Evolutionary conservation across 2,888 invertebrate genomes (phyloP).

Genomic region (Drosophila seclusa): DNA sequence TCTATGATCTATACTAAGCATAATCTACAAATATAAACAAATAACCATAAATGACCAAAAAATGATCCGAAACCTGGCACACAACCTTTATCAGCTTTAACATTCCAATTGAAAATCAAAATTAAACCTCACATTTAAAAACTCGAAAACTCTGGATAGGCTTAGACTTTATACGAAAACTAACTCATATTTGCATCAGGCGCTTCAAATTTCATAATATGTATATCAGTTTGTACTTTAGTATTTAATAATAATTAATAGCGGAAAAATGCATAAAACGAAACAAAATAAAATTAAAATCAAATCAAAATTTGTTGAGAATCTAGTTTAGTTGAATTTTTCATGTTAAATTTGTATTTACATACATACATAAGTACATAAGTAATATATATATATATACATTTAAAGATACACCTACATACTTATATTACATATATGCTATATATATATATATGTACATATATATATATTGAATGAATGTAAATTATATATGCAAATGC

Average conservation of each 20-base stretch:
- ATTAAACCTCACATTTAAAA: conserved; percentile 5
- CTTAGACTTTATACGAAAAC: conserved; percentile 9
- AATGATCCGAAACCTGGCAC: conserved; percentile 50
- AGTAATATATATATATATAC: conserved; percentile 18
- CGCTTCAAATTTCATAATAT: conserved; percentile 10
- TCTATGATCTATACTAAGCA: conserved; percentile 22
- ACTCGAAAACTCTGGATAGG: conserved; percentile 17
- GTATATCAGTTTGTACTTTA: conserved; percentile 41
- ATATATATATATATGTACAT: conserved; percentile 16
- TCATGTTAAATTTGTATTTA: conserved; percentile 69
- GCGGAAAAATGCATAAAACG: conserved; percentile 1
- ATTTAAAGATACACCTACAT: conserved; percentile 42
- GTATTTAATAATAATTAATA: not conserved
- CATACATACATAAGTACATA: conserved; percentile 33
- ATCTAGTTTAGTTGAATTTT: conserved; percentile 37
- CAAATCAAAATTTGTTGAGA: conserved; percentile 29
- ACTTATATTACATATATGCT: conserved; percentile 31
- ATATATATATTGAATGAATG: conserved; percentile 47
- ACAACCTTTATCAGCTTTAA: conserved; percentile 53
- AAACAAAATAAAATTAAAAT: not conserved
- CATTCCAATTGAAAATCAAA: conserved; percentile 17
- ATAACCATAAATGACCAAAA: conserved; percentile 38
- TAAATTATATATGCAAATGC: conserved; percentile 62
- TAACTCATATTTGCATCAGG: conserved; percentile 3
- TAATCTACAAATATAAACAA: conserved; percentile 6